phyloP scores from a whole-genome alignment of 2,888 invertebrate species.

The Acanthosepion pharaonis region DNA sequence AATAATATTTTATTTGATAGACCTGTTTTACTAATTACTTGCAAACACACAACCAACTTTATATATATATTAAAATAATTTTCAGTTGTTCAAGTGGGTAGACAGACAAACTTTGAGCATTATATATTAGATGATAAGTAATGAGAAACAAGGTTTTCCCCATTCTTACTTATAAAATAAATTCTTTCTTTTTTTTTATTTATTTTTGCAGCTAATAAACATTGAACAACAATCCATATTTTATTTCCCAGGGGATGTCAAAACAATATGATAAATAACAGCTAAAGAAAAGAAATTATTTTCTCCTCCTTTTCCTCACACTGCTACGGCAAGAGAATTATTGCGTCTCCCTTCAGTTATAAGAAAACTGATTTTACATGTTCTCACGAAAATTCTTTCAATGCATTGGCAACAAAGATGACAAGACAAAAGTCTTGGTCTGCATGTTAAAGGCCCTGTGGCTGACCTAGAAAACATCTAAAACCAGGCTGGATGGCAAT shows the following conservation, averaged over 20 bases:
- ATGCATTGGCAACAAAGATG: not conserved
- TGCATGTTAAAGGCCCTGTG: not conserved
- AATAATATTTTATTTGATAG: too few species aligned
- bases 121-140: too few species aligned
- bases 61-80: too few species aligned
- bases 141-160: too few species aligned
- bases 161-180: not conserved
- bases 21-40: too few species aligned
- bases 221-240: not conserved
- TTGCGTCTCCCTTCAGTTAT: not conserved
- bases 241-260: not conserved
- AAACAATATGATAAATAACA: not conserved
- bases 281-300: too few species aligned
- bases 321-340: not conserved
- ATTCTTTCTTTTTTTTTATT: not conserved
- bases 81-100: too few species aligned
- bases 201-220: not conserved
- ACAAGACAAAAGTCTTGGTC: not conserved
- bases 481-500: not conserved
- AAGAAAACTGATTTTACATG: not conserved
- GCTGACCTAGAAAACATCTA: slow-evolving; percentile 21
- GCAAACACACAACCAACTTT: too few species aligned
- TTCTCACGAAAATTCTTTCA: not conserved
- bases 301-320: too few species aligned
- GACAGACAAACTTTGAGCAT: too few species aligned